Evolutionary conservation across 2,888 invertebrate genomes (phyloP).

Genomic region (Erebia aethiops): DNA sequence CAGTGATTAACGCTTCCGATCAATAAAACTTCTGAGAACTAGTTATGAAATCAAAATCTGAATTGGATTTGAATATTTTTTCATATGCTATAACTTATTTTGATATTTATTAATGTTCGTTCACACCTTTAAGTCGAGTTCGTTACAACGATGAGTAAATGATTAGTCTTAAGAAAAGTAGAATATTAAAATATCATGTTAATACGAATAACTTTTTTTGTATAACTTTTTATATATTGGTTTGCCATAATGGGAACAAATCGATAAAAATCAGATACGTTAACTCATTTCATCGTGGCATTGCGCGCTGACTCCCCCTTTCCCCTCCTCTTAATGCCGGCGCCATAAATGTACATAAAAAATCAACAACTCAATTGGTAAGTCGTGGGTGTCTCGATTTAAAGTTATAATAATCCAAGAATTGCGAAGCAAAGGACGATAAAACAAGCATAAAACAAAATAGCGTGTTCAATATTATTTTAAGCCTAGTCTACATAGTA

Average conservation of each 20-base stretch:
- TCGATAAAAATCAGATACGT: constrained; percentile 25
- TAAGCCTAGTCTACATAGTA: constrained; percentile 5
- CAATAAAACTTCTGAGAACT: constrained; percentile 6
- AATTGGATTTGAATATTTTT: constrained; percentile 12
- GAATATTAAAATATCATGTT: not conserved
- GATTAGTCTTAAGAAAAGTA: not conserved
- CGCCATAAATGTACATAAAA: constrained; percentile 27
- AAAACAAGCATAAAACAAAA: constrained; percentile 17
- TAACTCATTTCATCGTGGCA: constrained; percentile 18
- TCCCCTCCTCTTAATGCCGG: constrained; percentile 13
- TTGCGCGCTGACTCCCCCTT: constrained; percentile 22
- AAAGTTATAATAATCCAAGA: constrained; percentile 13
- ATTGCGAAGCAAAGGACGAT: constrained; percentile 15
- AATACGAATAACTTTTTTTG: not conserved
- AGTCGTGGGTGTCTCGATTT: constrained; percentile 24
- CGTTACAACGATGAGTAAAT: not conserved
- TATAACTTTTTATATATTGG: not conserved
- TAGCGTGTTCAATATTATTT: constrained; percentile 9
- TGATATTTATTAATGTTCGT: constrained; percentile 10
- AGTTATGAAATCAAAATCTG: constrained; percentile 10
- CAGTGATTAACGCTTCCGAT: constrained; percentile 17
- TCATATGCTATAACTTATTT: not conserved
- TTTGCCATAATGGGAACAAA: constrained; percentile 15
- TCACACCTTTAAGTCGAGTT: constrained; percentile 4
- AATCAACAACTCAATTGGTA: constrained; percentile 22